These are phyloP conservation scores for Eristalis intricaria DNA, from an alignment of 2,888 invertebrate species.

Conservation along the genomic window DNA sequence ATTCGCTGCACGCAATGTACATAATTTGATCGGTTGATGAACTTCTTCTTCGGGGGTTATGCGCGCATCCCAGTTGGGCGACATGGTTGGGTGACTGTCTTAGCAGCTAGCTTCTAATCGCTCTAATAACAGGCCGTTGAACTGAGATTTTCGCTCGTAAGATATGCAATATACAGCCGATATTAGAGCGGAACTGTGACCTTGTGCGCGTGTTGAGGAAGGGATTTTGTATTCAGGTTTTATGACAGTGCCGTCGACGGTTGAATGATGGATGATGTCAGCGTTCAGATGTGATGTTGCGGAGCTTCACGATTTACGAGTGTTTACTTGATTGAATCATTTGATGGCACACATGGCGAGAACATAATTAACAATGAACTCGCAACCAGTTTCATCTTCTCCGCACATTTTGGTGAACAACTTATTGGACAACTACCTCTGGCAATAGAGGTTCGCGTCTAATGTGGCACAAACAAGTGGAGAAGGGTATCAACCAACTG, in stretches of 20 bases:
- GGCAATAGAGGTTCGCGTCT: no score
- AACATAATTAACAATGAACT: no score
- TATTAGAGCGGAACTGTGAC: neutral
- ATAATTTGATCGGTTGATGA: neutral
- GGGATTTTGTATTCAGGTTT: neutral
- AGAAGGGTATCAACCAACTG: no score
- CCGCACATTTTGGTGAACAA: no score
- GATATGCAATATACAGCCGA: neutral
- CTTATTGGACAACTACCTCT: no score
- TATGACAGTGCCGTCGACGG: neutral
- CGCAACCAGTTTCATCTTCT: no score
- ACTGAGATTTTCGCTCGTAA: neutral
- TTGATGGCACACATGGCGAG: no score
- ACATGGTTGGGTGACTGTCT: neutral
- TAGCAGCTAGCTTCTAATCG: neutral
- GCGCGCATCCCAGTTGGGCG: neutral
- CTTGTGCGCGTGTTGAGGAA: neutral
- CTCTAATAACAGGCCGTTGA: neutral
- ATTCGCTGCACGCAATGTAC: neutral
- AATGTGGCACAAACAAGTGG: no score
- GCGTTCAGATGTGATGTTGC: neutral
- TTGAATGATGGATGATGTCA: neutral
- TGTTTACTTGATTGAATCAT: no score
- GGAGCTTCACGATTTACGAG: neutral
- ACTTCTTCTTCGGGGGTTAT: neutral